Percentiles rank a stretch among this genome's conserved stretches.
Conservation (phyloP, 2,113 vertebrate species). For the Mixornis gularis region DNA sequence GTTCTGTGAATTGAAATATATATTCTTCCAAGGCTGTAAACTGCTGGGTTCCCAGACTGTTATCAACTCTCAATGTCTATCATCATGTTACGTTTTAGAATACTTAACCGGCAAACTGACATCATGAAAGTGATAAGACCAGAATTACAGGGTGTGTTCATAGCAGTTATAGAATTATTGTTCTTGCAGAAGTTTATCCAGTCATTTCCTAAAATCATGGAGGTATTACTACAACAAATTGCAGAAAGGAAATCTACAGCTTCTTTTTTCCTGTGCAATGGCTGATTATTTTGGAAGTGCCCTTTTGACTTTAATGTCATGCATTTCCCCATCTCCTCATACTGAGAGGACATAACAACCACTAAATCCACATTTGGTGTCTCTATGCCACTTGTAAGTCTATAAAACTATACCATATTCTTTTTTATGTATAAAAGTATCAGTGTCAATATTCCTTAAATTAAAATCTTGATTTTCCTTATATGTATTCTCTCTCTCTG, state of each 20-base stretch:
- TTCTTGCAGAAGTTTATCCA: not conserved
- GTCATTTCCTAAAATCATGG: not conserved
- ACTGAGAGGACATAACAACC: not conserved
- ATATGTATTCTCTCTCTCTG: not conserved
- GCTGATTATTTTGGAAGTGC: not conserved
- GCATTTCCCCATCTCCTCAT: not conserved
- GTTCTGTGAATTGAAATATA: not conserved
- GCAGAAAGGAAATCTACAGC: not conserved
- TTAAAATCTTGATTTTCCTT: not conserved
- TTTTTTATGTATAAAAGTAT: not conserved
- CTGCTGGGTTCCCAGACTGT: not conserved
- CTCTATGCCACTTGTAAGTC: not conserved
- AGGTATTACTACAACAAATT: not conserved
- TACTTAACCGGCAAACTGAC: not conserved
- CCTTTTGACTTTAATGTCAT: not conserved
- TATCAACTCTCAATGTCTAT: not conserved
- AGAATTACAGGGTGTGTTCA: not conserved
- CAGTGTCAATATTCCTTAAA: not conserved
- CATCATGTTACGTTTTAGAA: not conserved
- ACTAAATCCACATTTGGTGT: not conserved
- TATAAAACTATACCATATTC: not conserved
- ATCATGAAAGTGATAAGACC: not conserved
- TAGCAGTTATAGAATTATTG: not conserved
- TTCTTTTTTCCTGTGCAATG: not conserved
- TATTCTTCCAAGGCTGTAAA: not conserved